These are phyloP conservation scores for Lasioglossum albipes DNA, from an alignment of 1,140 invertebrate genomes.

Conservation along the genomic window DNA sequence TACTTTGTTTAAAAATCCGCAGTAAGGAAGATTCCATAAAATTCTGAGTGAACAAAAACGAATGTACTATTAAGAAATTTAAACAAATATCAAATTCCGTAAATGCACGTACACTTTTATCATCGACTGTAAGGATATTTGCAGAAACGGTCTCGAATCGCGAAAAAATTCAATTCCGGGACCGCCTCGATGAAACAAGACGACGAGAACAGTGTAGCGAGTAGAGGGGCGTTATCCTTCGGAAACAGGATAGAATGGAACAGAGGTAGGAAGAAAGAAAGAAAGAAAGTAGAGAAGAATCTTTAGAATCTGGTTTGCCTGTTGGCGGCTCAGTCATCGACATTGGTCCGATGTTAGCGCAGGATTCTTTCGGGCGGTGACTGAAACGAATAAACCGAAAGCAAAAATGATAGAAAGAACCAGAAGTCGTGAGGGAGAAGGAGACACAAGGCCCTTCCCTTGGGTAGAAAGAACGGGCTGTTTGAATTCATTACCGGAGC, in stretches of 20 bases:
- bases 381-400: neutral
- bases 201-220: no score
- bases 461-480: no score
- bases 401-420: neutral
- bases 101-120: no score
- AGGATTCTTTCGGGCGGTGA: neutral
- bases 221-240: neutral
- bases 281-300: constrained; percentile 3
- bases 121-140: no score
- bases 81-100: no score
- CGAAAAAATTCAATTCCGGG: neutral
- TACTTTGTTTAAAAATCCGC: no score
- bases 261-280: neutral
- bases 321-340: neutral
- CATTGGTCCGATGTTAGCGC: neutral
- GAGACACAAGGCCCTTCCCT: no score
- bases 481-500: neutral
- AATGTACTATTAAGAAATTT: no score
- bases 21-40: no score
- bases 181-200: neutral
- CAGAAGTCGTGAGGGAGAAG: neutral
- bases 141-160: no score
- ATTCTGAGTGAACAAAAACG: no score
- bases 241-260: neutral
- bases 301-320: neutral